Base-by-base conservation (phyloP, 2,113 vertebrate genomes). In the Chaetodon trifascialis region DNA sequence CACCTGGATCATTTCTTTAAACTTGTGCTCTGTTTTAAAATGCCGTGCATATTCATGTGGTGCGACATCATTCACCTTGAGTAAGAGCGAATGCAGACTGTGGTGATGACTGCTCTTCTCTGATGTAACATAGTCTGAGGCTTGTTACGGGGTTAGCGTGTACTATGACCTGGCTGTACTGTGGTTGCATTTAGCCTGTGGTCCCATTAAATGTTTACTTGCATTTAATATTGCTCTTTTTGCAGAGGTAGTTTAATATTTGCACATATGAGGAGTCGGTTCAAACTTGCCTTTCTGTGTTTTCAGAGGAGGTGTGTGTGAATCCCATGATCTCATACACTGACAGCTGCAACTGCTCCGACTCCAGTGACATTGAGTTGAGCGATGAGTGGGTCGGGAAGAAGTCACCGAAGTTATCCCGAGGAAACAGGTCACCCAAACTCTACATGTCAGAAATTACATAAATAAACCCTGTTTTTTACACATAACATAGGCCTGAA, bases 331-430 rank as follows among this genome's bases (percentile, higher is more conserved):
- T 98, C 85, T 97, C 98, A 38, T 95, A 97, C 70, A 96, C 97
- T 51, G 98, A 99, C 95, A 99, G 98, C 95, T 99, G 98, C 90
- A 99, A 99, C 95, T 99, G 98, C 93, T 99, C 98, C 0, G 98
- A 99, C 95, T 99, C 98, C 88, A 99, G 98, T 0, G 98, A 99
- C 93, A 97, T 99, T 0, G 98, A 99, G 91, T 87, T 99, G 89
- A 99, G 97, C n/a, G 98, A 99, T 63, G 98, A 99, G 90, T 99
- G 98, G 98, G 97, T 97, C 38, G 97, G 97, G 73, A 99, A 97
- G 90, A 99, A 98, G 86, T 99, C 98, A 40, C 98, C 98, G 60
- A 99, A 99, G 93, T 96, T 99, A 89, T 96, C 97, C 85, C 93
- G 97, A 85, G 97, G 97, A 89, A 99, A 96, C 95, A 97, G 98